These are phyloP conservation scores for Pemphigus obesinymphae DNA, from an alignment of 1,140 invertebrate species.

Conservation along the genomic window DNA sequence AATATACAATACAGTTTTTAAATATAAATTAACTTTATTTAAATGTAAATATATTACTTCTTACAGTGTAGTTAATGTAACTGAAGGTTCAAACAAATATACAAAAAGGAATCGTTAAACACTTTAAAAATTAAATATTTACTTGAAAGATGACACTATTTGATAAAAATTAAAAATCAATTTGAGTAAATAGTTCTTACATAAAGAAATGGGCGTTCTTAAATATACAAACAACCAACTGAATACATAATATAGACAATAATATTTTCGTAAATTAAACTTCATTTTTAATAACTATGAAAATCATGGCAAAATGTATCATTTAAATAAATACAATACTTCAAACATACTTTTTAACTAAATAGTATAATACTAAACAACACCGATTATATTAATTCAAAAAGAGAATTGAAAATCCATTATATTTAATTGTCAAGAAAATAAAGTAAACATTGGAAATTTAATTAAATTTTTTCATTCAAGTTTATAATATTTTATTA, in stretches of 20 bases:
- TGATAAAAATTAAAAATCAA: background rate
- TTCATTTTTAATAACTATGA: background rate
- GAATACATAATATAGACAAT: background rate
- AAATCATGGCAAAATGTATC: background rate
- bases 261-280: background rate
- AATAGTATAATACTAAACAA: background rate
- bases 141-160: background rate
- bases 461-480: too few relatives aligned
- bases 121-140: background rate
- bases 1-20: background rate
- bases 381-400: slow-evolving; percentile 1
- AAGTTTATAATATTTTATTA: background rate
- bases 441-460: background rate
- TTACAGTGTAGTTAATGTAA: too few relatives aligned
- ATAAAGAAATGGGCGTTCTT: background rate
- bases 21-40: background rate
- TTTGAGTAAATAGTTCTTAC: background rate
- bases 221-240: background rate
- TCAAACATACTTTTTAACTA: background rate
- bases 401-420: background rate
- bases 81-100: background rate
- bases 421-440: background rate
- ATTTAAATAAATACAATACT: background rate
- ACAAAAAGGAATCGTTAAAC: background rate
- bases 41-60: too few relatives aligned